phyloP scores from a whole-genome alignment of 2,797 vertebrate genomes.

The Potorous gilbertii region DNA sequence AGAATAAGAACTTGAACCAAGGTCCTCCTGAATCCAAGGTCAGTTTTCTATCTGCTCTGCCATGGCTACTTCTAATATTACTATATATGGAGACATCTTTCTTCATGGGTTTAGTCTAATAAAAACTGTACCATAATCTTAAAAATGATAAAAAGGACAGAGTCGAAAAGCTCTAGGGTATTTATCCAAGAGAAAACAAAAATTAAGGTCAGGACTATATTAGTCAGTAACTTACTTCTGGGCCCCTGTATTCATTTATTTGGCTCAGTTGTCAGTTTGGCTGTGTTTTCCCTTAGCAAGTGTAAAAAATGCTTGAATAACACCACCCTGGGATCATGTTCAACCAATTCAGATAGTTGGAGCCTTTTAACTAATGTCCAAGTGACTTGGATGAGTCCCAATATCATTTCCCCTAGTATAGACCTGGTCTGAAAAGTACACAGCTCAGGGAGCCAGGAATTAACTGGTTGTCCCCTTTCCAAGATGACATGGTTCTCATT shows the following conservation, averaged over 20 bases:
- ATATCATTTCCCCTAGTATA: conserved; percentile 71
- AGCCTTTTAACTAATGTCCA: conserved; percentile 76
- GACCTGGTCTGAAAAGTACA: conserved; percentile 65
- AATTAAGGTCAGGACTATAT: conserved; percentile 74
- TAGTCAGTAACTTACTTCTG: conserved; percentile 72
- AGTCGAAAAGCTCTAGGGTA: conserved; percentile 59
- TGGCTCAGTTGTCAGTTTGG: conserved; percentile 73
- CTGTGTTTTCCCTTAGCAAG: conserved; percentile 76
- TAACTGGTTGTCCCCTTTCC: conserved; percentile 54
- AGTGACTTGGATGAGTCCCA: conserved; percentile 71
- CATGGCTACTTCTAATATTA: conserved; percentile 13
- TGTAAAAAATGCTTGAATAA: conserved; percentile 77
- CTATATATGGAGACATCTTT: neutral
- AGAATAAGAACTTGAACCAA: neutral
- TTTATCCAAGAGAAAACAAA: conserved; percentile 74
- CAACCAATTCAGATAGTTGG: conserved; percentile 77
- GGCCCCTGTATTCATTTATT: conserved; percentile 71
- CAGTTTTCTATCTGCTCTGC: neutral
- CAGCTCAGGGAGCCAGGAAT: conserved; percentile 68
- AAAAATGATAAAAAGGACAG: conserved; percentile 46
- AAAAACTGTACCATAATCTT: conserved; percentile 16
- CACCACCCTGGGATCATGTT: conserved; percentile 76
- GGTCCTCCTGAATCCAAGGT: neutral
- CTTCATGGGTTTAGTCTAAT: conserved; percentile 39
- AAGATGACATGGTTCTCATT: conserved; percentile 63